Evolutionary conservation across 2,113 vertebrate species (phyloP), one percentile per base, ranked within the genome.

Genomic region (Hippocampus mohnikei): DNA sequence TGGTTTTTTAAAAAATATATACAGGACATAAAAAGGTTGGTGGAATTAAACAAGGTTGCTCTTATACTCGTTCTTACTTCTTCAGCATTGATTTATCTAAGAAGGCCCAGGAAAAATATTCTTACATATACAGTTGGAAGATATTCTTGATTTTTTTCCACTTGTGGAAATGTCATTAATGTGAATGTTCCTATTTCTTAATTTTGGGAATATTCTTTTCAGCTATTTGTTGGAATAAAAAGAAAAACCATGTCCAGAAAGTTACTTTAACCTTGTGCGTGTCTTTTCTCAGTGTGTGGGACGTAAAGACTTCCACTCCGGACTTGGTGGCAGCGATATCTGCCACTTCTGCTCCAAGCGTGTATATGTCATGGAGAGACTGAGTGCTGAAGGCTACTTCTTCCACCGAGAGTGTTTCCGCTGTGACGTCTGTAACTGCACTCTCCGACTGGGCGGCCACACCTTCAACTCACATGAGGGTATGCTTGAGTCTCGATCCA

Each of bases 331-430:
- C 74, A 98, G 95, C 0, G 94, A 97, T 87, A 90, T 84, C 70
- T 99, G 97, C 67, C 94, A 94, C 80, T 97, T 98, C 91, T 99
- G 97, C 84, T 89, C 94, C 78, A 97, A 94, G 75, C 92, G 96
- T 0, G 96, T 99, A 1, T 98, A 98, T 0, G 93, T 98, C 72
- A 96, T 98, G 95, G 97, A 99, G 92, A 79, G 95, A 1, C 92
- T 97, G 61, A 96, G 95, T 0, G 94, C 95, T 0, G 97, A 98
- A 68, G 96, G 96, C 20, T 93, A 90, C 87, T 97, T 97, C 89
- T 98, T 99, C 87, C 97, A 99, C 67, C 89, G 95, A 0, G 95
- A 98, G 81, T 99, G 97, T 69, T 98, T 99, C 91, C 95, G 94
- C 85, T 99, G 97, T 75, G 85, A 93, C 3, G 33, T 93, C 77